Evolutionary conservation across 2,888 invertebrate species (phyloP).

Genomic region (Lepidochitona cinerea): DNA sequence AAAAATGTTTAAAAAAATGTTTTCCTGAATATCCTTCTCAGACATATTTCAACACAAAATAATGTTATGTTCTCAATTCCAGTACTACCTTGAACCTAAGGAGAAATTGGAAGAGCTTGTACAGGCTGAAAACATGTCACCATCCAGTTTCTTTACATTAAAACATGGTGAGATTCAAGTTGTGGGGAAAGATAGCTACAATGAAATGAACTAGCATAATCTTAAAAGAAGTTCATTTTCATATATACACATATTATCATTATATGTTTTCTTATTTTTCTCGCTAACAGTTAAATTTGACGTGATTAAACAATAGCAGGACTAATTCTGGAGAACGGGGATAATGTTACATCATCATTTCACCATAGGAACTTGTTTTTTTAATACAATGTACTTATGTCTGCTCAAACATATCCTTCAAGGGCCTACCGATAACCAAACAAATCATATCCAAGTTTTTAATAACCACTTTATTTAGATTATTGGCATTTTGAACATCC

Average conservation of each 20-base stretch:
- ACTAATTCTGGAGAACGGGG: background rate
- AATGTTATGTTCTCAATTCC: slow-evolving; percentile 20
- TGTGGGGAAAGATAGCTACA: background rate
- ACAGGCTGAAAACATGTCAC: slow-evolving; percentile 35
- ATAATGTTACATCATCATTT: background rate
- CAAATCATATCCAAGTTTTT: too few relatives aligned
- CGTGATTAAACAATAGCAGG: too few relatives aligned
- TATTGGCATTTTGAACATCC: too few relatives aligned
- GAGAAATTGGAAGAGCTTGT: slow-evolving; percentile 43
- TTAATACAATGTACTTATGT: background rate
- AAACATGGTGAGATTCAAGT: slow-evolving; percentile 51
- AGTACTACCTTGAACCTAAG: slow-evolving; percentile 63
- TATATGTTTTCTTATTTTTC: too few relatives aligned
- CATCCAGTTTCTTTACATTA: slow-evolving; percentile 52
- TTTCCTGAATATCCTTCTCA: background rate
- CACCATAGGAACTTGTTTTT: background rate
- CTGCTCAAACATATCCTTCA: too few relatives aligned
- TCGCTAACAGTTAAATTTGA: too few relatives aligned
- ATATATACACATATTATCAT: too few relatives aligned
- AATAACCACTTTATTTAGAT: too few relatives aligned
- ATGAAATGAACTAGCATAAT: background rate
- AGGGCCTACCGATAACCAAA: too few relatives aligned
- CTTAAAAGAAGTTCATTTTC: background rate
- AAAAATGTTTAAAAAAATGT: background rate
- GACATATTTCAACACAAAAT: background rate